Conservation (phyloP, 2,113 vertebrate genomes). For the Indicator maculatus region DNA sequence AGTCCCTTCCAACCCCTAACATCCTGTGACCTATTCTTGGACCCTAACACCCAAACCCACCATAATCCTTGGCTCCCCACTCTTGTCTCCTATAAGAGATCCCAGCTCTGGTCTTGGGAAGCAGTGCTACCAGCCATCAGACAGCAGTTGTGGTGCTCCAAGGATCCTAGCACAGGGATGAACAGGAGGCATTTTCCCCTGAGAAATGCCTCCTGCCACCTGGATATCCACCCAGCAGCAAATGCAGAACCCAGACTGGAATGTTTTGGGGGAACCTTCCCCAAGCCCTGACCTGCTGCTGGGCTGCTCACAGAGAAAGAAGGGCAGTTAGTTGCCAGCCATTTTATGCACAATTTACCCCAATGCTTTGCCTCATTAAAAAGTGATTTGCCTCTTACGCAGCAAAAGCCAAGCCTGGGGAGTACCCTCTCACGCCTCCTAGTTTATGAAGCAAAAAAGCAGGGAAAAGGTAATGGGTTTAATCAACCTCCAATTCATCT, state of each 20-base stretch:
- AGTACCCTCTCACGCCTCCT: background rate
- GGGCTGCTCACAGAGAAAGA: background rate
- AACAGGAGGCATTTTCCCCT: background rate
- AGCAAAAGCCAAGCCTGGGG: background rate
- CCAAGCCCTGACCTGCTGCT: background rate
- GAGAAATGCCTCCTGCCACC: background rate
- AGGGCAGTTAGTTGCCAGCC: background rate
- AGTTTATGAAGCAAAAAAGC: background rate
- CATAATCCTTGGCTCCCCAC: background rate
- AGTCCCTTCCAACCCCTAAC: too few species aligned
- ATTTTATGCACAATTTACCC: background rate
- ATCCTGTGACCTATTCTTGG: too few species aligned
- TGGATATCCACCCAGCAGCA: background rate
- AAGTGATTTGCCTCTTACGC: background rate
- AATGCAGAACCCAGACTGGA: background rate
- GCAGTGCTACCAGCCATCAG: background rate
- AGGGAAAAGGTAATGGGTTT: slow-evolving; percentile 22
- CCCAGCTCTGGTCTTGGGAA: background rate
- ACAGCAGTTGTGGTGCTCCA: background rate
- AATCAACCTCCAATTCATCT: slow-evolving; percentile 22
- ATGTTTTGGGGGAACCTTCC: background rate
- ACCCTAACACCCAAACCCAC: background rate
- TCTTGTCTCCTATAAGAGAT: background rate
- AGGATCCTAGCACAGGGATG: background rate
- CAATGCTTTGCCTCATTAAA: background rate